Percentiles rank a stretch among this genome's conserved stretches.
Conservation (phyloP, 37 sponge, comb jelly and placozoan genomes). For the Eunapius fragilis region DNA sequence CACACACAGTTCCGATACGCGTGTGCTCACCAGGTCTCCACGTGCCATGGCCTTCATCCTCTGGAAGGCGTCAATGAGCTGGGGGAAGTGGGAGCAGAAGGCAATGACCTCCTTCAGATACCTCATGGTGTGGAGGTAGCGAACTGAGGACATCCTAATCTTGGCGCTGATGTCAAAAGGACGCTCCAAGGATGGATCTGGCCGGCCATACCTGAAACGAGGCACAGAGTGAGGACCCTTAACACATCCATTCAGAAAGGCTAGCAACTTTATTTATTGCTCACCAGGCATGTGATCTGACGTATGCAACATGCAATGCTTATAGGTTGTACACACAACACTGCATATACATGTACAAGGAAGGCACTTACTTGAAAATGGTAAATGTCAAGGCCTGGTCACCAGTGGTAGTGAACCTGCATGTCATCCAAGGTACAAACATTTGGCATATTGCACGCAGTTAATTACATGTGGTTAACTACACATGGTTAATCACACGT, state of each 20-base stretch:
- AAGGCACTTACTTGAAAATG: constrained; percentile 73
- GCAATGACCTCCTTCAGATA: constrained; percentile 94
- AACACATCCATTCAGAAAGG: no score
- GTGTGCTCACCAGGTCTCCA: constrained; percentile 39
- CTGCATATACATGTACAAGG: not conserved
- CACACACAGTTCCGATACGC: not conserved
- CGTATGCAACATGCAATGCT: no score
- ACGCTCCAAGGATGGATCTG: constrained; percentile 75
- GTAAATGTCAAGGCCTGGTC: constrained; percentile 82
- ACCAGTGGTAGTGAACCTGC: constrained; percentile 86
- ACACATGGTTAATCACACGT: no score
- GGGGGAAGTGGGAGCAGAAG: constrained; percentile 93
- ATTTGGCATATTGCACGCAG: not conserved
- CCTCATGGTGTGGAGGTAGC: constrained; percentile 98
- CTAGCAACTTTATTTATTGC: no score
- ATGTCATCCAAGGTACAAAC: not conserved
- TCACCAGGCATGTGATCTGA: no score
- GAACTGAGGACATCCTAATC: constrained; percentile 76
- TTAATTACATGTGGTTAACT: not conserved
- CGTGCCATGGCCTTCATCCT: constrained; percentile 86
- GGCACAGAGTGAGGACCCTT: no score
- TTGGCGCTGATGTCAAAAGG: constrained; percentile 79
- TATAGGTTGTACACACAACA: no score
- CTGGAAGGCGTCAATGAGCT: constrained; percentile 93
- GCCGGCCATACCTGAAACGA: constrained; percentile 66